Evolutionary conservation across 2,797 vertebrate species (phyloP).

Genomic region (Hyperoplus lanceolatus): DNA sequence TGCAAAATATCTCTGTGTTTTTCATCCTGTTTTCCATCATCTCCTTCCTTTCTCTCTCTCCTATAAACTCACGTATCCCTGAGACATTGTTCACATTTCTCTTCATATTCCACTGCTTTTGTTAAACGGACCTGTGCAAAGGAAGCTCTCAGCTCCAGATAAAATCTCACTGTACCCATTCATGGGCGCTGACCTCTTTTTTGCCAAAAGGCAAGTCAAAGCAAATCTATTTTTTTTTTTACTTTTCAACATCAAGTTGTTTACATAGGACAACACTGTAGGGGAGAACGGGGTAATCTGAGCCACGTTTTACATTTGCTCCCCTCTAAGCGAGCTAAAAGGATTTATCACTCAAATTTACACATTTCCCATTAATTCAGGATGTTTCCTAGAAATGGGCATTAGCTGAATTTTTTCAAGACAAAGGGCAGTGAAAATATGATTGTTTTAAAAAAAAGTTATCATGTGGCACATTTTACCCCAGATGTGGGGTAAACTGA

Average conservation of each 20-base stretch:
- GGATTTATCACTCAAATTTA: too few relatives aligned
- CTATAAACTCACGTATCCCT: conserved; percentile 1
- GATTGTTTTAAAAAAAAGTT: too few relatives aligned
- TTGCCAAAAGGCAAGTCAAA: conserved; percentile 41
- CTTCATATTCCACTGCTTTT: conserved; percentile 37
- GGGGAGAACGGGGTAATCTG: too few relatives aligned
- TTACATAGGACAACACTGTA: too few relatives aligned
- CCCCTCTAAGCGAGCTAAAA: too few relatives aligned
- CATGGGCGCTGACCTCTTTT: conserved; percentile 52
- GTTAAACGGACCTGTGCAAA: conserved; percentile 52
- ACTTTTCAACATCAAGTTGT: neutral
- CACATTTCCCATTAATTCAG: too few relatives aligned
- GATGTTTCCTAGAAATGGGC: too few relatives aligned
- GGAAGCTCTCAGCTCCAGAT: conserved; percentile 68
- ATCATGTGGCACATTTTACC: too few relatives aligned
- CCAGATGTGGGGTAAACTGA: too few relatives aligned
- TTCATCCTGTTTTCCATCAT: conserved; percentile 20
- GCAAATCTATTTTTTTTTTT: neutral
- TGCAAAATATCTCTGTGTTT: conserved; percentile 27
- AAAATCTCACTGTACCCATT: conserved; percentile 58
- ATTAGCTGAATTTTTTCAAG: too few relatives aligned
- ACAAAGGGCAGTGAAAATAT: too few relatives aligned
- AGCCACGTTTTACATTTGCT: too few relatives aligned
- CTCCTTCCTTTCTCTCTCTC: conserved; percentile 3
- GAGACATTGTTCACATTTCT: conserved; percentile 37